phyloP scores from a whole-genome alignment of 1,140 invertebrate species.

The Bicyclus anynana region DNA sequence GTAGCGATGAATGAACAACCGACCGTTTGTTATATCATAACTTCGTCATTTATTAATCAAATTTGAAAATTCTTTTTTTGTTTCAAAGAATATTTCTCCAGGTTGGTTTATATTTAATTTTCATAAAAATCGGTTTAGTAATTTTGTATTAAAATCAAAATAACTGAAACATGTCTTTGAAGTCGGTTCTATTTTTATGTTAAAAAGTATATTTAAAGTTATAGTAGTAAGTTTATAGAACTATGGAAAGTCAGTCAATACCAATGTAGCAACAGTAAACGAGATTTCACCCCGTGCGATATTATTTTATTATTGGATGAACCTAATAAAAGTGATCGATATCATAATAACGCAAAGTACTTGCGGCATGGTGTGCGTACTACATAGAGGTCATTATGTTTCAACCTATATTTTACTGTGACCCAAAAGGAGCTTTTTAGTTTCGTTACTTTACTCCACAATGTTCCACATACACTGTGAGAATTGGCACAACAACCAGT shows the following conservation, averaged over 20 bases:
- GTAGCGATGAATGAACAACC: too few relatives aligned
- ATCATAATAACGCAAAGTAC: not conserved
- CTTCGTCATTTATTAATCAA: too few relatives aligned
- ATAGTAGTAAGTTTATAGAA: too few relatives aligned
- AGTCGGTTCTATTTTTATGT: too few relatives aligned
- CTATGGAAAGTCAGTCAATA: not conserved
- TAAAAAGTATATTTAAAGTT: too few relatives aligned
- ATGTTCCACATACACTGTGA: not conserved
- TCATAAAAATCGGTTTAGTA: too few relatives aligned
- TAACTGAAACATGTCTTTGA: too few relatives aligned
- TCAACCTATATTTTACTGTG: not conserved
- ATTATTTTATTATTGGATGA: conserved; percentile 1
- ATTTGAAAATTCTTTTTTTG: too few relatives aligned
- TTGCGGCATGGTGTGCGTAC: not conserved
- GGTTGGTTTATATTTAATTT: too few relatives aligned
- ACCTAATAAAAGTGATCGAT: not conserved
- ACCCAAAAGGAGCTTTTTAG: not conserved
- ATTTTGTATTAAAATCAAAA: too few relatives aligned
- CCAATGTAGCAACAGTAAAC: not conserved
- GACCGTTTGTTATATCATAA: too few relatives aligned
- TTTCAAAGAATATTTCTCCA: too few relatives aligned
- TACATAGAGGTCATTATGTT: conserved; percentile 1
- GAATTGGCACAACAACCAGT: not conserved
- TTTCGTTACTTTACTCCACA: not conserved
- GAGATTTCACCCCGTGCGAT: not conserved